These are phyloP conservation scores for Wiebesia pumilae DNA, from an alignment of 1,140 invertebrate species.

Conservation along the genomic window DNA sequence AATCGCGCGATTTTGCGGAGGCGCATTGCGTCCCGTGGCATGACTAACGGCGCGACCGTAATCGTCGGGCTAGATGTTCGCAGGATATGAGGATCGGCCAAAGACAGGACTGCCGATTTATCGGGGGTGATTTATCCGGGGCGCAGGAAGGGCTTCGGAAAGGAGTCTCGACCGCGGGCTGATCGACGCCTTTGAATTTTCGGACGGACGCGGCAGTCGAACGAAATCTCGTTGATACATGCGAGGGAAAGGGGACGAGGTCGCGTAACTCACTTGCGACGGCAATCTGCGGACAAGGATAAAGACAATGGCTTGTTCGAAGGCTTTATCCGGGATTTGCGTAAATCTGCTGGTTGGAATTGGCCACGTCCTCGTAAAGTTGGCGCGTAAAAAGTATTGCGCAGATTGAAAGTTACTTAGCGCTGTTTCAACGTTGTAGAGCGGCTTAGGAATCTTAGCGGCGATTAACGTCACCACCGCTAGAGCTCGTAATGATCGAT, in stretches of 20 bases:
- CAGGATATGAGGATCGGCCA: background rate
- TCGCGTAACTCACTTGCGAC: background rate
- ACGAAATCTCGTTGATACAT: background rate
- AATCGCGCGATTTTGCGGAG: slow-evolving; percentile 39
- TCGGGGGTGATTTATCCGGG: slow-evolving; percentile 33
- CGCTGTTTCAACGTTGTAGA: background rate
- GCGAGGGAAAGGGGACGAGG: background rate
- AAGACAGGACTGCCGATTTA: slow-evolving; percentile 32
- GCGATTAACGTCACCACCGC: background rate
- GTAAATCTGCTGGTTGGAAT: background rate
- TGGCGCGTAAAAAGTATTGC: too few relatives aligned
- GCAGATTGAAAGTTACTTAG: too few relatives aligned
- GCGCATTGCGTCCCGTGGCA: background rate
- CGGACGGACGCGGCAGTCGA: background rate
- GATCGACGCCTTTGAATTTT: slow-evolving; percentile 10
- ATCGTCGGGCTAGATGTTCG: slow-evolving; percentile 18
- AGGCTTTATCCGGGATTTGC: slow-evolving; percentile 6
- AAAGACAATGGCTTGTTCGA: slow-evolving; percentile 1
- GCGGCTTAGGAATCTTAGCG: background rate
- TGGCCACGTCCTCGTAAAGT: too few relatives aligned
- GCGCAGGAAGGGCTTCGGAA: too few relatives aligned
- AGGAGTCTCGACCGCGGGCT: background rate
- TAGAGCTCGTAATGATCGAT: background rate
- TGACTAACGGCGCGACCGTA: background rate
- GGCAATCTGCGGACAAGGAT: background rate